Base-by-base conservation (phyloP, 37 sponge, comb jelly and placozoan genomes). In the Cladorhizidae sp. region DNA sequence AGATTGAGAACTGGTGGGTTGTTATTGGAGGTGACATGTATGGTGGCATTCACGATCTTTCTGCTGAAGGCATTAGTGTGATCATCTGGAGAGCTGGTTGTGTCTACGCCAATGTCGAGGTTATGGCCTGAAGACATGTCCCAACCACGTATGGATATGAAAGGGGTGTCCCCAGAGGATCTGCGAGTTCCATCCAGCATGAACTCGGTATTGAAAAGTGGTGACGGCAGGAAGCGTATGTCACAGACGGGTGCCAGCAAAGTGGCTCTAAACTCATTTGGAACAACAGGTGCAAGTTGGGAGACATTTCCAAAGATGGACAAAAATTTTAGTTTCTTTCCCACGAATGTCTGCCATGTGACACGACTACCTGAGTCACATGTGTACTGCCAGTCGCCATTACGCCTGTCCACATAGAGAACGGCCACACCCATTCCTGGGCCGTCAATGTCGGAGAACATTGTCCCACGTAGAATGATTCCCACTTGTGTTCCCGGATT, bases 381-480 rank as follows among this genome's bases (percentile, higher is more conserved):
- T 9, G 96, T 89, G 79, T 93, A 90, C 76, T 90, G 77, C 91
- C 94, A 96, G 9, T 63, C 67, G 57, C 96, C 96, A 74, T 81
- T 67, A 2, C 93, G 74, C 26, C 58, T 65, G 52, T 92, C 93
- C n/a, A 84, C 83, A 8, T 74, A 73, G 20, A 88, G 77, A 14
- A 91, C 89, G 18, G 91, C 89, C 40, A 94, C 0, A 25, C 95
- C 95, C 8, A 32, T 14, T 6, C 38, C 73, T 52, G 33, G 15
- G 26, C 75, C 69, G 78, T 94, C 92, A 37, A 91, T 88, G 78
- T 94, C 92, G 7, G 0, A 23, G 73, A 56, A 87, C 0, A 42
- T 57, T n/a, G n/a, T n/a, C 45, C 57, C 50, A 23, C 72, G 33
- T 14, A 91, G 50, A 23, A 92, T 84, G 25, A 57, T 64, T 0